Base-by-base conservation (phyloP, 2,888 invertebrate genomes). In the Cotesia congregata region DNA sequence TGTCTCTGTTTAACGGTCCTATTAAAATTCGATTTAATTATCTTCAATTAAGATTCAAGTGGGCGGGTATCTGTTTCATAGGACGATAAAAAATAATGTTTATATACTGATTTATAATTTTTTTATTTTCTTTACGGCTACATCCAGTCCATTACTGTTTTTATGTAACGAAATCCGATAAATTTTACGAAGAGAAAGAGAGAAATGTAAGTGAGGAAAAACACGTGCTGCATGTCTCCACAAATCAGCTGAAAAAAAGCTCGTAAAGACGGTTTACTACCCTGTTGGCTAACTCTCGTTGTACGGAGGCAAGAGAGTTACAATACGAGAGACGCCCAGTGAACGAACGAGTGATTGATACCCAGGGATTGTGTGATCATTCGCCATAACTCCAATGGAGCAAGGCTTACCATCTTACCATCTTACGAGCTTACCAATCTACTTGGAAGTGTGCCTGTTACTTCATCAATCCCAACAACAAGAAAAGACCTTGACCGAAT, bases 21-120 rank as follows among this genome's bases (percentile, higher is more conserved):
- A 83, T 86, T 86, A 86, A 86, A 85, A 85, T 84, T 84, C 83
- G 82, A 86, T 87, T 86, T 87, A 87, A 86, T 86, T 86, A 85
- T 85, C 76, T 64, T 78, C 72, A 71, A 61, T 75, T 62, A 67
- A 40, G 9, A 50, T 72, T 41, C 38, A 6, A 73, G 50, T 50
- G 65, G 61, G 68, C 17, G 17, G 68, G 68, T 9, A 39, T 5
- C 30, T 9, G 7, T 67, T 67, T 39, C 40, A 4, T 20, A 59
- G 4, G n/a, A 7, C 5, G 9, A 65, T 50, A 61, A 41, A 41
- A 15, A 60, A 15, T 50, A 67, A 40, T 39, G 39, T 67, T 61
- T 67, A 60, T 67, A 12, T 67, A 38, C 50, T 73, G 61, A 15
- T 61, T 39, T 39, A 3, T 50, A 12, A 50, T 50, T 50, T 50